Conservation (phyloP, 1,140 invertebrate genomes). For the Panagrolaimus sp. region DNA sequence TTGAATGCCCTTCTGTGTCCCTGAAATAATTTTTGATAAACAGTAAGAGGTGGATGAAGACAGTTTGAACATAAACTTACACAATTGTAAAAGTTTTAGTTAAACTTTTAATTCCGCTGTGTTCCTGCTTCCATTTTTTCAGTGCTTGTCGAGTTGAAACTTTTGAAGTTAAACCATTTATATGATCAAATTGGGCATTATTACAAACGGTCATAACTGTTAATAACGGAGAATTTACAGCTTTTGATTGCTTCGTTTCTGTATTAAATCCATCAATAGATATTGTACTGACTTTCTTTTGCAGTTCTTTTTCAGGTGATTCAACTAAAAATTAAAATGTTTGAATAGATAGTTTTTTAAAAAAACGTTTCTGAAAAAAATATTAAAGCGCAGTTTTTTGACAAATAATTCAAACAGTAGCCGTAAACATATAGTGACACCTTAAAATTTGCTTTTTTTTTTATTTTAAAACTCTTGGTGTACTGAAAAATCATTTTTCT, state of each 20-base stretch:
- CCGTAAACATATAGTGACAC: too few relatives aligned
- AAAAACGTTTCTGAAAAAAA: too few relatives aligned
- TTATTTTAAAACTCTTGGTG: too few relatives aligned
- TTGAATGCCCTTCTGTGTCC: constrained; percentile 17
- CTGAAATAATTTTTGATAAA: too few relatives aligned
- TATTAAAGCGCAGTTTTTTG: too few relatives aligned
- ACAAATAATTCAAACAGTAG: too few relatives aligned
- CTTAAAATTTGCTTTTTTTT: too few relatives aligned
- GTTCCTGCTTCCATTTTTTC: constrained; percentile 32
- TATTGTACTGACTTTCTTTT: constrained; percentile 40
- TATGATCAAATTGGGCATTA: constrained; percentile 37
- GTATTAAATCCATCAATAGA: constrained; percentile 29
- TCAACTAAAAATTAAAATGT: too few relatives aligned
- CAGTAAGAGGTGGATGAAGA: not conserved
- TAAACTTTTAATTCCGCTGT: constrained; percentile 22
- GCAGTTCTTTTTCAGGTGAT: constrained; percentile 36
- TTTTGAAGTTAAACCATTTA: constrained; percentile 26
- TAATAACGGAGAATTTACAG: constrained; percentile 33
- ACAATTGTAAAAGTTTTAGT: constrained; percentile 53
- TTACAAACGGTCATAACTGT: constrained; percentile 56
- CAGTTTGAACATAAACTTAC: constrained; percentile 32
- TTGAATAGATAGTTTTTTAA: too few relatives aligned
- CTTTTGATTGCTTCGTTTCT: constrained; percentile 45
- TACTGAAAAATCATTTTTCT: too few relatives aligned
- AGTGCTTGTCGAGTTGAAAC: constrained; percentile 47